These are phyloP conservation scores for Volucella bombylans DNA, from an alignment of 2,888 invertebrate species.

Conservation along the genomic window DNA sequence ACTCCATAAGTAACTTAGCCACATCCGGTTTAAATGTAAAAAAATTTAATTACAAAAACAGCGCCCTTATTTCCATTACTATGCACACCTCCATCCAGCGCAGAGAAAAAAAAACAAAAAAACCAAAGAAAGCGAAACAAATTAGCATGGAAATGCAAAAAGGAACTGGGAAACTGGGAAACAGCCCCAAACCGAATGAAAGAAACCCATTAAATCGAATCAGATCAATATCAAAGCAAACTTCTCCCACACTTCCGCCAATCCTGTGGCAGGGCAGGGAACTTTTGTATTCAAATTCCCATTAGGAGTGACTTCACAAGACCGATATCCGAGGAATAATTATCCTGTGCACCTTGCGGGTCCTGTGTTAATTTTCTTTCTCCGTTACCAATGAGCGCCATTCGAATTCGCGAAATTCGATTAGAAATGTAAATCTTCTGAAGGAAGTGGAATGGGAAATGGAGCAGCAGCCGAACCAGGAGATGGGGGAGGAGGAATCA, in stretches of 20 bases:
- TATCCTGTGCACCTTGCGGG: slow-evolving; percentile 65
- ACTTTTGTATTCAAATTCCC: slow-evolving; percentile 52
- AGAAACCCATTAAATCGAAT: slow-evolving; percentile 71
- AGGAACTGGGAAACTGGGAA: slow-evolving; percentile 17
- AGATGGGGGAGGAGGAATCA: neutral
- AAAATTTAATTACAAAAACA: slow-evolving; percentile 3
- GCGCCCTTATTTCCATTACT: slow-evolving; percentile 25
- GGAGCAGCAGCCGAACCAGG: slow-evolving; percentile 13
- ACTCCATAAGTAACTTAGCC: too few relatives aligned
- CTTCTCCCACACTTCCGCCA: slow-evolving; percentile 39
- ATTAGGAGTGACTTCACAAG: slow-evolving; percentile 47
- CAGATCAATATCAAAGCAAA: slow-evolving; percentile 70
- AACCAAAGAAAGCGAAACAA: slow-evolving; percentile 45
- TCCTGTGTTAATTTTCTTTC: slow-evolving; percentile 61
- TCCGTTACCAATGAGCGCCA: slow-evolving; percentile 34
- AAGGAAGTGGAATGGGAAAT: neutral
- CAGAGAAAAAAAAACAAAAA: neutral
- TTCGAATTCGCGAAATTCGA: slow-evolving; percentile 67
- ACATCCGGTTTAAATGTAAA: too few relatives aligned
- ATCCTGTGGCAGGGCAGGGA: slow-evolving; percentile 11
- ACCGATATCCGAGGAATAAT: slow-evolving; percentile 60
- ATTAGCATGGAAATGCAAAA: slow-evolving; percentile 58
- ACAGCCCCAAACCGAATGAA: slow-evolving; percentile 42
- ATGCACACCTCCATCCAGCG: slow-evolving; percentile 27
- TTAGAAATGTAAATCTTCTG: slow-evolving; percentile 64